Conservation (phyloP, 2,797 vertebrate species). For the Natrix natrix region DNA sequence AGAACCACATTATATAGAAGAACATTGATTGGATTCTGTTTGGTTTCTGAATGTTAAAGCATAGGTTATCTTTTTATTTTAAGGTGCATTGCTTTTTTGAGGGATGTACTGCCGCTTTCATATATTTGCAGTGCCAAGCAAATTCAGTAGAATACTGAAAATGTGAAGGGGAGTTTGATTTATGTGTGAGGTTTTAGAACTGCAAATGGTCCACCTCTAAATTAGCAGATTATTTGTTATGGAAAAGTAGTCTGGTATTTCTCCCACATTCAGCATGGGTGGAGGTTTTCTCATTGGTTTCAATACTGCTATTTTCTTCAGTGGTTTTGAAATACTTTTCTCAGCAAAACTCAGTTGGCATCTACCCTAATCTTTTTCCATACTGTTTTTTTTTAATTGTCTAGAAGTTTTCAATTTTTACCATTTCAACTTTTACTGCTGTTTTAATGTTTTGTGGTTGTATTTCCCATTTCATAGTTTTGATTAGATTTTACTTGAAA, state of each 20-base stretch:
- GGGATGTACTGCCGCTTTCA: background rate
- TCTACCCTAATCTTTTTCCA: background rate
- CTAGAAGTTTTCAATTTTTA: background rate
- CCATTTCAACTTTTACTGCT: background rate
- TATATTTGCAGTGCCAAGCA: background rate
- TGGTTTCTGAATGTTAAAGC: background rate
- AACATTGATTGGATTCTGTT: background rate
- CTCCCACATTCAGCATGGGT: background rate
- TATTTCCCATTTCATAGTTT: background rate
- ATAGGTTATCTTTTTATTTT: background rate
- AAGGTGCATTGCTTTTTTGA: background rate
- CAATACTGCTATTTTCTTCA: background rate
- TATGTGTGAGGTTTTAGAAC: background rate
- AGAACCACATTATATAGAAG: background rate
- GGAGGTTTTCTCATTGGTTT: background rate
- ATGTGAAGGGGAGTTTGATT: background rate
- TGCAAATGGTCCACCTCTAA: background rate
- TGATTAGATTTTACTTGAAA: background rate
- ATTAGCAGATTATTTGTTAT: background rate
- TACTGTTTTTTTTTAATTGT: background rate
- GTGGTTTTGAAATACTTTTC: background rate
- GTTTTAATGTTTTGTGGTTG: background rate
- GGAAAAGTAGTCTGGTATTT: background rate
- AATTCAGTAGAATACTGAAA: background rate
- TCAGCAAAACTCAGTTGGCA: background rate